Conservation (phyloP, 2,797 vertebrate genomes). For the Acridotheres tristis region DNA sequence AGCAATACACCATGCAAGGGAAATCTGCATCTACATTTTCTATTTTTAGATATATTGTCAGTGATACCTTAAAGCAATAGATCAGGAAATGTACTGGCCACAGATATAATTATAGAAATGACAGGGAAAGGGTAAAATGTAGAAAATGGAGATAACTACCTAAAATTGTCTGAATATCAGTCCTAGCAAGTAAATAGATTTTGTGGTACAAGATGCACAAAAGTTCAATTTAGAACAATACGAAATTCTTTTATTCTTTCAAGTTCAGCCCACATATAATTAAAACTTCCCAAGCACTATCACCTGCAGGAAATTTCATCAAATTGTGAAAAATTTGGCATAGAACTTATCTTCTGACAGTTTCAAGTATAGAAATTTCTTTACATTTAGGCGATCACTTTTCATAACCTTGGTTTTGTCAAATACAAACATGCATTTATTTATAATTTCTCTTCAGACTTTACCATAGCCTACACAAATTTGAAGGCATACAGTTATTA, state of each 20-base stretch:
- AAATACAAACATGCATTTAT: neutral
- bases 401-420: neutral
- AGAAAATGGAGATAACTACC: neutral
- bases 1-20: neutral
- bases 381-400: neutral
- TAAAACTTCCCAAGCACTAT: neutral
- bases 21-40: neutral
- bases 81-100: neutral
- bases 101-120: neutral
- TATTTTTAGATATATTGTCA: neutral
- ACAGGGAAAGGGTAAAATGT: neutral
- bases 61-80: neutral
- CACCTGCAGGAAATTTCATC: neutral
- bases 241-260: neutral
- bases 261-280: neutral
- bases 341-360: neutral
- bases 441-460: neutral
- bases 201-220: neutral
- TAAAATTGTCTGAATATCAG: neutral
- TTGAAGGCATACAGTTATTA: neutral
- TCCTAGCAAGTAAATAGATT: neutral
- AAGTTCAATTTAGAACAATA: neutral
- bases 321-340: neutral
- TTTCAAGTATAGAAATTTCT: neutral
- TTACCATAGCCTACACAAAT: neutral